These are phyloP conservation scores for Ovis canadensis DNA, from an alignment of 2,113 vertebrate genomes.

Conservation along the genomic window DNA sequence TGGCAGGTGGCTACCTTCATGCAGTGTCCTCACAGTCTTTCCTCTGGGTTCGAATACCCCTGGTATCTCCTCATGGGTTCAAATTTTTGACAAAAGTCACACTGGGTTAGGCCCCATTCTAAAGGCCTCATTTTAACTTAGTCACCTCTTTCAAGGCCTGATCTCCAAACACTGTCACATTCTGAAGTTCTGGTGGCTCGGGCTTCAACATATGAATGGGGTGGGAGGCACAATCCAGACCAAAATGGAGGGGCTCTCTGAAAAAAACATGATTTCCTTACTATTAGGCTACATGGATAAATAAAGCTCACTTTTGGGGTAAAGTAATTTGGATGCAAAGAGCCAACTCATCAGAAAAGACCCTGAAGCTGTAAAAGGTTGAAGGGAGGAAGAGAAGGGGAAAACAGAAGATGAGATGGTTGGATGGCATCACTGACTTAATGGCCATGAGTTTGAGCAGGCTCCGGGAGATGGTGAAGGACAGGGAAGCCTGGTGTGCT, in stretches of 20 bases:
- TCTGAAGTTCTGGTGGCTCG: not conserved
- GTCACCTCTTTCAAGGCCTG: not conserved
- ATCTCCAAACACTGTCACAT: not conserved
- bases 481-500: not conserved
- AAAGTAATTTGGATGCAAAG: not conserved
- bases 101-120: not conserved
- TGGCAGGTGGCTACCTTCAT: not conserved
- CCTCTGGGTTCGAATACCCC: accelerated
- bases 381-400: not conserved
- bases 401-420: not conserved
- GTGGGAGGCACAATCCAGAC: not conserved
- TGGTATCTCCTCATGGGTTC: not conserved
- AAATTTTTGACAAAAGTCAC: not conserved
- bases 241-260: not conserved
- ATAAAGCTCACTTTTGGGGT: not conserved
- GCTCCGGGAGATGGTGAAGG: not conserved
- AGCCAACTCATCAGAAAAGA: not conserved
- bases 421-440: not conserved
- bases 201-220: not conserved
- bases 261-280: not conserved
- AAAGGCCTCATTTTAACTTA: not conserved
- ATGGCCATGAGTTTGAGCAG: not conserved
- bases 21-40: not conserved
- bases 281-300: not conserved
- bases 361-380: not conserved